Base-by-base conservation (phyloP, 2,113 vertebrate species). In the Lonchura striata region DNA sequence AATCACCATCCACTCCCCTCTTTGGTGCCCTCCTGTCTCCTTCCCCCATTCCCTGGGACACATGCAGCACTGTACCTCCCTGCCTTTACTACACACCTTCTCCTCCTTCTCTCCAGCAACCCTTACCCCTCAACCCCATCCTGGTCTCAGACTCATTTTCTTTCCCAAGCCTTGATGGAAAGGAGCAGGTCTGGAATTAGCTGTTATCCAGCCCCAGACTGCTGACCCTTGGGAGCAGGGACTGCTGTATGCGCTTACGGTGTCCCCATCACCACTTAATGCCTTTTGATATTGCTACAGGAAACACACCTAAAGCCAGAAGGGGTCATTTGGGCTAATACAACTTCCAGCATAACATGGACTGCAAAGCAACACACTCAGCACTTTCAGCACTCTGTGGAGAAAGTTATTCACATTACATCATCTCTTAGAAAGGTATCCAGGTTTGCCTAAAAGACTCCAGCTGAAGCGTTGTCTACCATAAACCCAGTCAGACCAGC, bases 201-300 rank as follows among this genome's bases (percentile, higher is more conserved):
- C 37, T 90, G 20, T 86, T 90, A 74, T 14, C 90, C 91, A 68
- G 57, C 78, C 54, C 68, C 79, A 82, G 70, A 82, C 37, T 54
- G 27, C 76, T 92, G 94, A 94, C 88, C 90, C 46, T 30, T 46
- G 28, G 37, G 81, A 85, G 79, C 85, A 83, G 52, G 31, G 60
- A 79, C 44, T 41, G 69, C 49, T 95, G 41, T 59, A 79, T 44
- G 37, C 0, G 2, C 44, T 91, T 89, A 60, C 0, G 46, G 60
- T 0, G 0, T 86, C 74, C 83, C 6, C 1, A 64, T 89, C 80
- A 65, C 69, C 69, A 42, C 49, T 90, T 90, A 93, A 87, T 19
- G 30, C 22, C 69, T 84, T 94, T 86, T 69, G 91, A 64, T 92
- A 91, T 69, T 89, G 88, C 74, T 91, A 76, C 56, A 88, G 86